phyloP scores from a whole-genome alignment of 1,140 invertebrate genomes.

The Oncopodura yosiiana region DNA sequence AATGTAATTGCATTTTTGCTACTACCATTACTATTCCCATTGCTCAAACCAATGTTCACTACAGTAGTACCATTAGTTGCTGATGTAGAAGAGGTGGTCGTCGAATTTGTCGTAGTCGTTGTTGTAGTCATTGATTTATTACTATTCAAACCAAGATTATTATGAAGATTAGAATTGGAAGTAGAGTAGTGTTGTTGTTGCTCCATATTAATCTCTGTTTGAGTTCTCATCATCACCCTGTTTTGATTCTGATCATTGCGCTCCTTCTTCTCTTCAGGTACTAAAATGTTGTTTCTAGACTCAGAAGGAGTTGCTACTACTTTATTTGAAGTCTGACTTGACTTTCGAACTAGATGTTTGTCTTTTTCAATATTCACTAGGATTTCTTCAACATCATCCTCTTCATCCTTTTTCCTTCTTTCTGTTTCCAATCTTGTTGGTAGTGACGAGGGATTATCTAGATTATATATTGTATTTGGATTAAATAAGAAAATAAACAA shows the following conservation, averaged over 20 bases:
- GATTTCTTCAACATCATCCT: background rate
- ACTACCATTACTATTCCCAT: conserved; percentile 3
- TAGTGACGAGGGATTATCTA: no score
- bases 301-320: background rate
- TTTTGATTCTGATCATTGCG: conserved; percentile 25
- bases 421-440: background rate
- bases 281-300: background rate
- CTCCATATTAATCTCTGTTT: conserved; percentile 9
- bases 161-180: no score
- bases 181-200: background rate
- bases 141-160: no score
- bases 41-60: background rate
- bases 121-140: no score
- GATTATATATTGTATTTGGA: no score
- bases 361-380: no score
- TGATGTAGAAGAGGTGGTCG: no score
- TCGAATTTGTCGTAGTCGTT: no score
- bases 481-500: no score
- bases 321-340: background rate
- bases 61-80: background rate
- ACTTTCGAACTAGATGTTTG: background rate
- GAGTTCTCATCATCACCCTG: conserved; percentile 6
- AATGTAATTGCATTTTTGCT: conserved; percentile 1
- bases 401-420: background rate
- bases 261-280: background rate